Evolutionary conservation across 2,888 invertebrate genomes (phyloP), one percentile per base, ranked within the genome.

Genomic region (Dorcus parallelipipedus): DNA sequence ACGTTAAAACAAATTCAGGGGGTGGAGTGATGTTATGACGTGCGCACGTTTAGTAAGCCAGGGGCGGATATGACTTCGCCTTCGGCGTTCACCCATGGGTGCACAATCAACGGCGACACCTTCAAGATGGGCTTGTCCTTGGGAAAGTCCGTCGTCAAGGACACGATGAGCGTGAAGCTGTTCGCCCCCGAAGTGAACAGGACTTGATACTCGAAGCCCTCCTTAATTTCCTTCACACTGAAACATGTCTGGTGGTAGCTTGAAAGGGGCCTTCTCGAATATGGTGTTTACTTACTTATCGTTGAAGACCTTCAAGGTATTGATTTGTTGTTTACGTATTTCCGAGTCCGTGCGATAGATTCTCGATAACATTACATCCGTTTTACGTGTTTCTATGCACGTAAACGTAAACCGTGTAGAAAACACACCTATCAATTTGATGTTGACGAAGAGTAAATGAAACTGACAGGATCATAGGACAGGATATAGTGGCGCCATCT

Each of bases 281-380:
- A 7, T 48, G 49, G 50, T 23, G 67, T 5, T 9, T 47, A 73
- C 83, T 82, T 79, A 87, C 87, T 91, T 86, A 68, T 89, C 91
- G 75, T 92, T 92, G 73, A 91, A 92, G 67, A 91, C 84, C 80
- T 91, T 91, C 64, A 92, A 76, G 4, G 91, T 91, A 73, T 90
- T 89, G 65, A 91, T 91, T 80, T 92, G 91, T 33, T 87, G 84
- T 77, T 86, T 87, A 72, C 88, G 79, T 59, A 81, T 72, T 65
- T 85, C 84, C 54, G 81, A 79, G 59, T 85, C 84, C 9, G 78
- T 79, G 71, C 82, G 81, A 70, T 83, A 85, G 38, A 79, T 75
- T 67, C 83, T 79, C 45, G 84, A 81, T 66, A 85, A 74, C 86
- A 86, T 86, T 67, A 69, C 68, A 47, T 45, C 9, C 43, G 33